A percentile compares a stretch with the other conserved stretches of the same genome.
These are phyloP conservation scores for Corythucha ciliata DNA, from an alignment of 2,888 invertebrate species.

Conservation along the genomic window DNA sequence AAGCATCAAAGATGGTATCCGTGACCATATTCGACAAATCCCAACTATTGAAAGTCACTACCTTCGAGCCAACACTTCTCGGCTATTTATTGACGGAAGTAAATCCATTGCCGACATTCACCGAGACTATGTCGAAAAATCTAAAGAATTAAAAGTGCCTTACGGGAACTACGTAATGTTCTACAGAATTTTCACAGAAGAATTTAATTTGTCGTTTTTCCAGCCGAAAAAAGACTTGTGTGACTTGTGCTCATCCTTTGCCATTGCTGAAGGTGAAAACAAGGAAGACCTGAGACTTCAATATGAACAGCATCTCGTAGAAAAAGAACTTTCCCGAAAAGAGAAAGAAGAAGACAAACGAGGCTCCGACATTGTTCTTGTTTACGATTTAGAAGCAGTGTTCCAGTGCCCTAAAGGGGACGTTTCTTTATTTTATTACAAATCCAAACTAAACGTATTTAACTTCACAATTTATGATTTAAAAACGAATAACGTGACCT, in stretches of 20 bases:
- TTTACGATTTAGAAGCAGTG: constrained; percentile 39
- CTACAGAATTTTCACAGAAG: too few relatives aligned
- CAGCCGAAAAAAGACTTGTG: constrained; percentile 39
- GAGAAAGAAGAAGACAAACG: constrained; percentile 36
- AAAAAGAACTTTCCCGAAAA: constrained; percentile 30
- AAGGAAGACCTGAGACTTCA: constrained; percentile 30
- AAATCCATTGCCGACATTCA: not conserved
- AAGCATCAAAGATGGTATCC: constrained; percentile 16
- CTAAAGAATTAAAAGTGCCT: not conserved
- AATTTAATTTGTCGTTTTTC: constrained; percentile 2
- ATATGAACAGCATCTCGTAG: constrained; percentile 32
- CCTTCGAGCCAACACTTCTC: constrained; percentile 22
- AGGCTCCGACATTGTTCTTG: constrained; percentile 29
- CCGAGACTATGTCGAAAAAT: not conserved
- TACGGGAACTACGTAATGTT: too few relatives aligned
- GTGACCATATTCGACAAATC: constrained; percentile 26
- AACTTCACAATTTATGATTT: constrained; percentile 33
- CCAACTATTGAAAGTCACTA: constrained; percentile 31
- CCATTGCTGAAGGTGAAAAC: constrained; percentile 34
- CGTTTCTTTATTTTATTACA: constrained; percentile 37
- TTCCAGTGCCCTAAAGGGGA: constrained; percentile 37
- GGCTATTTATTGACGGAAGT: constrained; percentile 8
- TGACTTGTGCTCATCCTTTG: constrained; percentile 34
- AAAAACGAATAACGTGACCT: constrained; percentile 15
- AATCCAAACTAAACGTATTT: too few relatives aligned